phyloP scores from a whole-genome alignment of 2,888 invertebrate genomes.

The Cerastis rubricosa region DNA sequence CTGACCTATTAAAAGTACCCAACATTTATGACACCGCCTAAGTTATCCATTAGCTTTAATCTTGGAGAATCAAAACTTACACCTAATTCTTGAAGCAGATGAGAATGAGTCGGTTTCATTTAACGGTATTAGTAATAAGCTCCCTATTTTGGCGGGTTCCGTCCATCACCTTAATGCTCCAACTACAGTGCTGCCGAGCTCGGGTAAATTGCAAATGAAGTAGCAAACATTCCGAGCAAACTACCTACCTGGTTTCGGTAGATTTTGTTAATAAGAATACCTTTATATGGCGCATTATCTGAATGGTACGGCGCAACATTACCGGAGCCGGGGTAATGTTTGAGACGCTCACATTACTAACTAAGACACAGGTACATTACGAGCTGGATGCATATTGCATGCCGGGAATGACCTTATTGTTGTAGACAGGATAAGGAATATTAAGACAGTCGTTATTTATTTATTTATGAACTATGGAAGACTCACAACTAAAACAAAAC shows the following conservation, averaged over 20 bases:
- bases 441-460: conserved; percentile 4
- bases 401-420: background rate
- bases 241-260: conserved; percentile 59
- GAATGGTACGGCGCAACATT: conserved; percentile 57
- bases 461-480: no score
- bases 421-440: background rate
- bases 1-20: conserved; percentile 11
- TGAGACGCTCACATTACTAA: conserved; percentile 39
- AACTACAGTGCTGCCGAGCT: conserved; percentile 65
- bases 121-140: conserved; percentile 73
- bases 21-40: conserved; percentile 13
- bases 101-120: conserved; percentile 77
- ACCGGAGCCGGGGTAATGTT: conserved; percentile 51
- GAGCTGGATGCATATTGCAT: conserved; percentile 38
- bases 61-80: conserved; percentile 43
- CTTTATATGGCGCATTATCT: conserved; percentile 57
- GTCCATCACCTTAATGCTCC: conserved; percentile 71
- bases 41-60: conserved; percentile 46
- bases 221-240: conserved; percentile 66
- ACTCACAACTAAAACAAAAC: no score
- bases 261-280: conserved; percentile 67
- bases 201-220: conserved; percentile 74
- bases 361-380: conserved; percentile 37
- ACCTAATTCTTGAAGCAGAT: conserved; percentile 48
- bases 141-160: conserved; percentile 62